phyloP scores from a whole-genome alignment of 2,113 vertebrate genomes.

The Ailurus styani region DNA sequence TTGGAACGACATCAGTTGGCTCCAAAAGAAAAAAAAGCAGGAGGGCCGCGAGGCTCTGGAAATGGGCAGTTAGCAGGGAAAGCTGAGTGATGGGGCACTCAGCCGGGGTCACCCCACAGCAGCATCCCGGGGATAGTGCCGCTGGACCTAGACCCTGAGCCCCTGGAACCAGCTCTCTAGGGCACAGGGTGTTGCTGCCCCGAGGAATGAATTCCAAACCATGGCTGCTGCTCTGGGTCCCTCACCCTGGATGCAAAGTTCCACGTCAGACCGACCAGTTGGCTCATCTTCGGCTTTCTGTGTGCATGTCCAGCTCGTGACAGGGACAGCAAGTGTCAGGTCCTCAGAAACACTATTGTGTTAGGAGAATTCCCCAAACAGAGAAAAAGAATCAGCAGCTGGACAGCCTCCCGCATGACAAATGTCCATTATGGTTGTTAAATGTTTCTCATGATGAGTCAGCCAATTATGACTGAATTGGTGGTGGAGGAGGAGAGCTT shows the following conservation, averaged over 20 bases:
- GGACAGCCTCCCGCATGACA: neutral
- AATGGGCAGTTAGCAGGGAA: neutral
- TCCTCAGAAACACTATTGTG: neutral
- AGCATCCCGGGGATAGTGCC: accelerated
- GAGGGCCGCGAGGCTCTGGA: neutral
- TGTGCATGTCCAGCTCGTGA: neutral
- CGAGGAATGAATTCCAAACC: neutral
- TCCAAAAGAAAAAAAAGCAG: neutral
- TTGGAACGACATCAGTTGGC: neutral
- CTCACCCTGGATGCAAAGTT: neutral
- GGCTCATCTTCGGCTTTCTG: neutral
- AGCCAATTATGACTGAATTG: neutral
- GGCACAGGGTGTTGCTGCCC: neutral
- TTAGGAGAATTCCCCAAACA: neutral
- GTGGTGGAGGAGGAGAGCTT: neutral
- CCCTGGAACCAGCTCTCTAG: accelerated
- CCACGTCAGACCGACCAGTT: neutral
- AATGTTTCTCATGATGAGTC: neutral
- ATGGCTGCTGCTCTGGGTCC: too few relatives aligned
- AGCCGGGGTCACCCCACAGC: neutral
- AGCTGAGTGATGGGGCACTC: accelerated
- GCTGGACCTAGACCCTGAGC: neutral
- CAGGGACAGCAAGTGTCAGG: neutral
- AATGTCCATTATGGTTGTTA: neutral
- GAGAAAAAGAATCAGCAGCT: neutral